Base-by-base conservation (phyloP, 2,797 vertebrate species). In the Hypotaenidia okinawae region DNA sequence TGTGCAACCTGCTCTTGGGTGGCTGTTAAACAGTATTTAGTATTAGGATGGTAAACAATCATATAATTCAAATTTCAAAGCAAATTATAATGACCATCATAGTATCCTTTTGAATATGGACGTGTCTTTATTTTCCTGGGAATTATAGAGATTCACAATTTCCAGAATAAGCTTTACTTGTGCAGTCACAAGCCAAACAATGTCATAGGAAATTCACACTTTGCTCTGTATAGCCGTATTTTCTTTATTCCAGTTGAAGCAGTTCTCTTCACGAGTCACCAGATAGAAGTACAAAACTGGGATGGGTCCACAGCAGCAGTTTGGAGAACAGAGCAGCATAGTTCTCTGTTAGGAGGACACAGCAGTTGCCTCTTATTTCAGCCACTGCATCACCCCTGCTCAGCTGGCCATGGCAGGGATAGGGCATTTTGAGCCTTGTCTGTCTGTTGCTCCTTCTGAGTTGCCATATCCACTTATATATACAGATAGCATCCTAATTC, bases 41-140 rank as follows among this genome's bases (percentile, higher is more conserved):
- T 69, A 66, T 12, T 83, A 64, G 17, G 39, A 25, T 5, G 63
- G 47, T 51, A 77, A 43, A 33, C 23, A 70, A 2, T 59, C 13
- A 37, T 33, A 74, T 32, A 70, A 69, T 39, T 72, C 0, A 1
- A 79, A 67, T 59, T 67, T 74, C 57, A 74, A 80, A 87, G 27
- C 6, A 57, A 91, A 84, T 81, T n/a, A 58, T 90, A 87, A 52
- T 67, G 1, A 57, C 51, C 7, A 4, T 47, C 43, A 8, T 8
- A 16, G 12, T 61, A 35, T 80, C 23, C 32, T 66, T 10, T 32
- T 45, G 16, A 22, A 52, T 63, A 4, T 16, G 0, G 0, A 14
- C 33, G 12, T 11, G 22, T 54, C 0, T 0, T 3, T 81, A 73
- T 90, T 89, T 57, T 18, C 23, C 35, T 39, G 10, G 8, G 16